phyloP scores from a whole-genome alignment of 2,797 vertebrate genomes.

The Aeoliscus strigatus region DNA sequence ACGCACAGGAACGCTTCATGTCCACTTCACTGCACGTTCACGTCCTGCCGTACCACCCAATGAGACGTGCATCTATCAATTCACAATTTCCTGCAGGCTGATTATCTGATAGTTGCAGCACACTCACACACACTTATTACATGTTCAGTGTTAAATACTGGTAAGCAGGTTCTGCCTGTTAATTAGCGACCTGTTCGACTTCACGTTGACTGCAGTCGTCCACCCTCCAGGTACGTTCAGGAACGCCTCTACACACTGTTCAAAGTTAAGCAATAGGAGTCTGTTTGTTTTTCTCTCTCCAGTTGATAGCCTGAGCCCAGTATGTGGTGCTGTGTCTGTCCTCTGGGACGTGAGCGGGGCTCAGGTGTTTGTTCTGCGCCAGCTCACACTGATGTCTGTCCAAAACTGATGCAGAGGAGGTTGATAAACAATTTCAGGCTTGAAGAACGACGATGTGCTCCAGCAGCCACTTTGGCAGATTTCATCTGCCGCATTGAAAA shows the following conservation, averaged over 20 bases:
- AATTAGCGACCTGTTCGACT: constrained; percentile 17
- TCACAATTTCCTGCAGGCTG: too few relatives aligned
- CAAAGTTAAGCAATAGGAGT: background rate
- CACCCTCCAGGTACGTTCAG: background rate
- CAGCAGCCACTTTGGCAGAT: too few relatives aligned
- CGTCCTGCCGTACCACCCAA: too few relatives aligned
- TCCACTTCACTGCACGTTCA: too few relatives aligned
- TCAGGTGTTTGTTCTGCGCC: background rate
- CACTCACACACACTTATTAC: too few relatives aligned
- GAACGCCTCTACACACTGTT: constrained; percentile 1
- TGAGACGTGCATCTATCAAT: too few relatives aligned
- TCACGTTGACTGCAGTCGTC: constrained; percentile 11
- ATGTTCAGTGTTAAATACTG: constrained; percentile 15
- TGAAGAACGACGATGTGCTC: background rate
- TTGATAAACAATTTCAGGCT: constrained; percentile 4
- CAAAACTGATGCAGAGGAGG: too few relatives aligned
- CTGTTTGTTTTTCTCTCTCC: constrained; percentile 3
- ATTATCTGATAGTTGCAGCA: too few relatives aligned
- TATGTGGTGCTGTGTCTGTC: background rate
- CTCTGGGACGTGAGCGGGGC: background rate
- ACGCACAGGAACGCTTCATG: too few relatives aligned
- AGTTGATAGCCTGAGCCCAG: constrained; percentile 1
- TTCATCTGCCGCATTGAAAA: too few relatives aligned
- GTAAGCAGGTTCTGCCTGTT: constrained; percentile 10
- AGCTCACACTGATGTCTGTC: background rate